Evolutionary conservation across 2,797 vertebrate species (phyloP).

Genomic region (Poliocrania exsul): DNA sequence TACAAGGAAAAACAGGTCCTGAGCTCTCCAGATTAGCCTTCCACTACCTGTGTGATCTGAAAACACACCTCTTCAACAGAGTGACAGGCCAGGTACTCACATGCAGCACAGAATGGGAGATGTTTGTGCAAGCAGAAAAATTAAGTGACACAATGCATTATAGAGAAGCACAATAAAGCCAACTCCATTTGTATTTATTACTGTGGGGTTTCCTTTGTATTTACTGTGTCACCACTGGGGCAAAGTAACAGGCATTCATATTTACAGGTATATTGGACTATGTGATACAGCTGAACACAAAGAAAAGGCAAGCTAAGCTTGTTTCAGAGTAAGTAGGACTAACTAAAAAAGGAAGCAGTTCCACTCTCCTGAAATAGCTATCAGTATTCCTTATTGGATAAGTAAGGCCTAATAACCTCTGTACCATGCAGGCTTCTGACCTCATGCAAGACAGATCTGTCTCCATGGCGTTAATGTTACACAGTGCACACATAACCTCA

Average conservation of each 20-base stretch:
- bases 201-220: not conserved
- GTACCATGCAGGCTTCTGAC: not conserved
- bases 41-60: not conserved
- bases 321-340: not conserved
- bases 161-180: not conserved
- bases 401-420: not conserved
- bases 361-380: not conserved
- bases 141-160: not conserved
- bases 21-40: not conserved
- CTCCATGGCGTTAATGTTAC: not conserved
- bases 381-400: not conserved
- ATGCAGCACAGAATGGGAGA: fast-evolving
- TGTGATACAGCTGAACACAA: fast-evolving
- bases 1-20: not conserved
- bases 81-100: not conserved
- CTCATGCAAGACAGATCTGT: not conserved
- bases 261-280: not conserved
- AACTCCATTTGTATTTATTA: not conserved
- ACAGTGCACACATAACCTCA: not conserved
- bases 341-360: not conserved
- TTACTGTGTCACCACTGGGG: not conserved
- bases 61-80: not conserved
- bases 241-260: not conserved
- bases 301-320: not conserved
- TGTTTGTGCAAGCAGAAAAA: not conserved